These are phyloP conservation scores for Drosophila kikkawai DNA, from an alignment of 1,140 invertebrate species.

Conservation along the genomic window DNA sequence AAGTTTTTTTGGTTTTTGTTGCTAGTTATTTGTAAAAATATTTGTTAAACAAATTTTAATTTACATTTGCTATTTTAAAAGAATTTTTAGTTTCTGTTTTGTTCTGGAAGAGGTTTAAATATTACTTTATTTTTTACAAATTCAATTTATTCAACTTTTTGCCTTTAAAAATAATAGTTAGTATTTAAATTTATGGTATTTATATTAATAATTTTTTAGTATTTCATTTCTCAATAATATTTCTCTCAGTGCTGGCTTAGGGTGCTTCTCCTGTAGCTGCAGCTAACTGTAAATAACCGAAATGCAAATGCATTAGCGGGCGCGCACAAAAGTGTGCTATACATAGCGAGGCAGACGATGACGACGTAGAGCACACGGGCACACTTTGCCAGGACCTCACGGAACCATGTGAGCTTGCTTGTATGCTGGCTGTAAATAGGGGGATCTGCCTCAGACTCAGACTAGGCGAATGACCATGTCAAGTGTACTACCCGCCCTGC, in stretches of 20 bases:
- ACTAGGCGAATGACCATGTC: slow-evolving; percentile 68
- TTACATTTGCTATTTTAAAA: too few species aligned
- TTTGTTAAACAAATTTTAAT: background rate
- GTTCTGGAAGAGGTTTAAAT: too few species aligned
- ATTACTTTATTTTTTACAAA: background rate
- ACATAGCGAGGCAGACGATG: slow-evolving; percentile 21
- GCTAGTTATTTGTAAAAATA: too few species aligned
- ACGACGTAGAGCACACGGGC: slow-evolving; percentile 7
- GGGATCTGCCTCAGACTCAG: slow-evolving; percentile 27
- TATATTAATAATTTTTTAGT: background rate
- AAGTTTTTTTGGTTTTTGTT: background rate
- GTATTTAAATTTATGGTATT: background rate
- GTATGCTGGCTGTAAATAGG: slow-evolving; percentile 65
- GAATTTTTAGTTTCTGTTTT: too few species aligned
- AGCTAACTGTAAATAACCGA: slow-evolving; percentile 65
- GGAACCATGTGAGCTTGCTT: slow-evolving; percentile 31
- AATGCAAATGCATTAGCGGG: slow-evolving; percentile 72
- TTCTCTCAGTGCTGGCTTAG: slow-evolving; percentile 25
- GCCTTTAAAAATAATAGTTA: background rate
- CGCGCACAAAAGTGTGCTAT: slow-evolving; percentile 63
- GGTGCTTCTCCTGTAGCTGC: slow-evolving; percentile 5
- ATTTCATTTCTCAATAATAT: background rate
- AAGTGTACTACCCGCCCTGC: slow-evolving; percentile 51
- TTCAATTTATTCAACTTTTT: background rate
- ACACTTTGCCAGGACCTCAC: slow-evolving; percentile 5